Conservation (phyloP, 2,797 vertebrate genomes). For the Nannoperca obscura region DNA sequence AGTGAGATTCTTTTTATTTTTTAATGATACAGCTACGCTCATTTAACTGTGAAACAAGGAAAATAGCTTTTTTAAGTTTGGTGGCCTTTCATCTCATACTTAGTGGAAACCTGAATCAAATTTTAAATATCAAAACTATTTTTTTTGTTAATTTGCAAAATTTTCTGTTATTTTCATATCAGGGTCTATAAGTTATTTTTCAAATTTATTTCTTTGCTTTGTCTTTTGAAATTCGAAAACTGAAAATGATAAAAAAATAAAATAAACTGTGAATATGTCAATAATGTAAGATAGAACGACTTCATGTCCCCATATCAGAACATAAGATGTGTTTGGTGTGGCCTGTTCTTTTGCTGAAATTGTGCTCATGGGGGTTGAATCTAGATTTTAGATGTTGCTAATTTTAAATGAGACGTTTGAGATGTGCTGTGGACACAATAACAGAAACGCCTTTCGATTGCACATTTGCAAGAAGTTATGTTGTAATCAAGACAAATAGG, state of each 20-base stretch:
- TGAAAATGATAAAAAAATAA: neutral
- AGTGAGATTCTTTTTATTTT: neutral
- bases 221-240: neutral
- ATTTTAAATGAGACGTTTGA: neutral
- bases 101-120: neutral
- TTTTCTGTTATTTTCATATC: neutral
- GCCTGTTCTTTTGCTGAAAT: neutral
- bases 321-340: neutral
- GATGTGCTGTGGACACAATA: neutral
- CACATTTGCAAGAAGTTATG: neutral
- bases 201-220: neutral
- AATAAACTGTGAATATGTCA: neutral
- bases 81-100: neutral
- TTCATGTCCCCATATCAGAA: neutral
- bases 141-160: neutral
- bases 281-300: neutral
- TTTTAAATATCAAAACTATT: neutral
- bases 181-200: neutral
- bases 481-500: neutral
- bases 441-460: neutral
- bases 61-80: neutral
- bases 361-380: neutral
- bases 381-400: too few species aligned
- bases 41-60: neutral
- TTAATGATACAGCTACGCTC: neutral